phyloP scores from a whole-genome alignment of 2,113 vertebrate genomes.

The Catharus minimus region DNA sequence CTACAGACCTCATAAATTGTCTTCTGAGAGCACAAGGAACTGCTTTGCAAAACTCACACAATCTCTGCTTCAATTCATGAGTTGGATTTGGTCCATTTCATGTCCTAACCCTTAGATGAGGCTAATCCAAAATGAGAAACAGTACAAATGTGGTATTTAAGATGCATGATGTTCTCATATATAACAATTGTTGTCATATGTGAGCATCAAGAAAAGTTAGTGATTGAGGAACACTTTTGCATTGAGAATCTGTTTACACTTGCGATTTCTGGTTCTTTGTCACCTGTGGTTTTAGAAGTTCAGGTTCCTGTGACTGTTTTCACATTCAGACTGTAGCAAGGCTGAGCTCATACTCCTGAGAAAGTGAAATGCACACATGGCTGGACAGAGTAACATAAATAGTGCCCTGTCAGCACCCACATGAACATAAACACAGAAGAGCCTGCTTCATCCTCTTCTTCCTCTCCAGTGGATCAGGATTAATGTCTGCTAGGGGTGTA shows the following conservation, averaged over 20 bases:
- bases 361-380: not conserved
- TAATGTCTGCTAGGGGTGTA: rapidly evolving
- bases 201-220: not conserved
- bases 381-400: not conserved
- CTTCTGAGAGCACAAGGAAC: not conserved
- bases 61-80: not conserved
- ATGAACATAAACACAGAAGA: not conserved
- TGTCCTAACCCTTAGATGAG: not conserved
- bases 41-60: not conserved
- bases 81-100: not conserved
- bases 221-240: not conserved
- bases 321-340: not conserved
- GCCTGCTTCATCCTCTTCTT: not conserved
- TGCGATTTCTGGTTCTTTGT: not conserved
- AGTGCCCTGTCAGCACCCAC: not conserved
- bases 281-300: not conserved
- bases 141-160: not conserved
- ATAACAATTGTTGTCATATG: not conserved
- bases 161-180: not conserved
- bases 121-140: not conserved
- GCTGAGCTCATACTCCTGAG: not conserved
- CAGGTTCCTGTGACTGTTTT: not conserved
- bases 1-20: not conserved
- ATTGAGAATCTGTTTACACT: not conserved
- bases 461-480: not conserved